These are phyloP conservation scores for Onychomys torridus DNA, from an alignment of 2,797 vertebrate species.

Conservation along the genomic window DNA sequence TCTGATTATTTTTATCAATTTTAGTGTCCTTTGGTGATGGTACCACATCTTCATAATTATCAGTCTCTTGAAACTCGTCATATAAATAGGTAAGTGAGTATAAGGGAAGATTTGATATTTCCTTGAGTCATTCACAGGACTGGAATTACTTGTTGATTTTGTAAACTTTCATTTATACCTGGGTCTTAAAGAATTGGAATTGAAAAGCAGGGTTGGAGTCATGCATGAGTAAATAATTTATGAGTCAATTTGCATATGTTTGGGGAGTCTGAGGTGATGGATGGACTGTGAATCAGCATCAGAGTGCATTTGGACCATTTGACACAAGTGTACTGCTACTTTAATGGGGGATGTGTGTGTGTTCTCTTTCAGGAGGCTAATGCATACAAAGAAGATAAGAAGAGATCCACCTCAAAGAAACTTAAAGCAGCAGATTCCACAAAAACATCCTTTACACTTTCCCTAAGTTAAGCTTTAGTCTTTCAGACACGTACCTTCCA, in stretches of 20 bases:
- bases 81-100: background rate
- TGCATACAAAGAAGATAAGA: background rate
- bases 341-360: background rate
- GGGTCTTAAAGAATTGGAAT: background rate
- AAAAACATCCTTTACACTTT: background rate
- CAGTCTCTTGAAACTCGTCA: background rate
- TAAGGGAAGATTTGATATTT: background rate
- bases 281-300: background rate
- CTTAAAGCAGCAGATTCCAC: background rate
- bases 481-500: background rate
- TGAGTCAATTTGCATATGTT: slow-evolving; percentile 18
- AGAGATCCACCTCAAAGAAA: background rate
- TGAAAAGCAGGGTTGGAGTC: background rate
- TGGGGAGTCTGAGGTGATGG: background rate
- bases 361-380: background rate
- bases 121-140: background rate
- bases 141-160: background rate
- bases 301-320: background rate
- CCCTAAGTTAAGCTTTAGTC: background rate
- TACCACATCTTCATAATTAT: background rate
- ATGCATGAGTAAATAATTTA: slow-evolving; percentile 27
- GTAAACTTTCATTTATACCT: slow-evolving; percentile 20
- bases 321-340: background rate
- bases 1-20: background rate
- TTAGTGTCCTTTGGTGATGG: background rate